A percentile compares a stretch with the other conserved stretches of the same genome.
Conservation (phyloP, 1,140 invertebrate species). For the Branchinecta lynchi region DNA sequence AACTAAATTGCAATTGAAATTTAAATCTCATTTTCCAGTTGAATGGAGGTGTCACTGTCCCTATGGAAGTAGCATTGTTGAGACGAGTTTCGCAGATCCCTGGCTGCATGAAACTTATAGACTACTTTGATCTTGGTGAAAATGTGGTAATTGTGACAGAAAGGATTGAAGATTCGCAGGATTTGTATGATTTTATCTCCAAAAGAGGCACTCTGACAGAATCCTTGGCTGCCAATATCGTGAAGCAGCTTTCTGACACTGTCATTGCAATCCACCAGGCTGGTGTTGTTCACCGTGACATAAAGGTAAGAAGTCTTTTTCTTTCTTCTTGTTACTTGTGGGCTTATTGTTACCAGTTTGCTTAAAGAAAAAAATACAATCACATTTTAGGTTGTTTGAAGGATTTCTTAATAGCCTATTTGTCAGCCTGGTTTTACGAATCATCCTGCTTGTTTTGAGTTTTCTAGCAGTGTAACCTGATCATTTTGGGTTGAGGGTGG, state of each 20-base stretch:
- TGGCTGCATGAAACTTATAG: constrained; percentile 46
- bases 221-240: constrained; percentile 37
- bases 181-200: constrained; percentile 52
- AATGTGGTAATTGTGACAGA: constrained; percentile 47
- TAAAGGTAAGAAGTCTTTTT: constrained; percentile 35
- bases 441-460: too few relatives aligned
- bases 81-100: constrained; percentile 39
- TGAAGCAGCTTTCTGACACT: constrained; percentile 37
- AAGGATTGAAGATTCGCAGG: constrained; percentile 42
- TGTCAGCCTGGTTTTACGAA: too few relatives aligned
- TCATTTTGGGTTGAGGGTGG: too few relatives aligned
- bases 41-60: constrained; percentile 33
- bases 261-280: constrained; percentile 36
- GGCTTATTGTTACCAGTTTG: too few relatives aligned
- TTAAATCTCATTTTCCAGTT: background rate
- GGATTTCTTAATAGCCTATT: too few relatives aligned
- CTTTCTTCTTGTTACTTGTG: too few relatives aligned
- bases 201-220: constrained; percentile 42
- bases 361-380: too few relatives aligned
- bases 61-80: constrained; percentile 44
- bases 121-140: constrained; percentile 41
- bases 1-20: too few relatives aligned
- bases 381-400: too few relatives aligned
- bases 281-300: constrained; percentile 45
- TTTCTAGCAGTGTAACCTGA: too few relatives aligned